Conservation (phyloP, 1,140 invertebrate genomes). For the Coenobita brevimanus region DNA sequence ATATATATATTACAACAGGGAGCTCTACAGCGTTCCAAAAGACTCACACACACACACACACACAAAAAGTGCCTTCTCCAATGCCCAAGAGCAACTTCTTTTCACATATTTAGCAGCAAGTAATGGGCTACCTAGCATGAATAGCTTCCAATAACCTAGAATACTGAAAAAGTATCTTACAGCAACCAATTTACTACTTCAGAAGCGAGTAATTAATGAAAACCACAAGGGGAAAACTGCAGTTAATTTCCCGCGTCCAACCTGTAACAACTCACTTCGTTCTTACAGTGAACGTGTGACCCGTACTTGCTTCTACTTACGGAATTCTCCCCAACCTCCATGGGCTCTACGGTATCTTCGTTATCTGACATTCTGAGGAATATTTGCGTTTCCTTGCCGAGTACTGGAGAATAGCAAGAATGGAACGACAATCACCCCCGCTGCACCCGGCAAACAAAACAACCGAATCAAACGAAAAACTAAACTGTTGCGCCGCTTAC, state of each 20-base stretch:
- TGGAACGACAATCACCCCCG: background rate
- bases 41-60: too few species aligned
- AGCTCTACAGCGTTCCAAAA: too few species aligned
- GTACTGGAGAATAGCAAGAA: background rate
- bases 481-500: background rate
- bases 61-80: too few species aligned
- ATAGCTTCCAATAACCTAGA: too few species aligned
- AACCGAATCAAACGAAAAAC: background rate
- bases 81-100: too few species aligned
- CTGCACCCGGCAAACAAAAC: conserved; percentile 33
- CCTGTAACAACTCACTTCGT: background rate
- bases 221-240: background rate
- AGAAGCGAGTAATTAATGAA: background rate
- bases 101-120: too few species aligned
- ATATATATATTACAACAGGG: too few species aligned
- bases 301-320: conserved; percentile 60
- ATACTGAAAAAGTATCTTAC: too few species aligned
- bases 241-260: background rate
- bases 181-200: background rate
- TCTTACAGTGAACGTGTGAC: too few species aligned
- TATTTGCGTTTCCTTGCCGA: background rate
- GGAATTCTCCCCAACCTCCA: conserved; percentile 69
- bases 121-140: too few species aligned
- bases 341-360: conserved; percentile 59
- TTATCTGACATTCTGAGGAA: conserved; percentile 58